Conservation (phyloP, 2,113 vertebrate species). For the Protobothrops mucrosquamatus region DNA sequence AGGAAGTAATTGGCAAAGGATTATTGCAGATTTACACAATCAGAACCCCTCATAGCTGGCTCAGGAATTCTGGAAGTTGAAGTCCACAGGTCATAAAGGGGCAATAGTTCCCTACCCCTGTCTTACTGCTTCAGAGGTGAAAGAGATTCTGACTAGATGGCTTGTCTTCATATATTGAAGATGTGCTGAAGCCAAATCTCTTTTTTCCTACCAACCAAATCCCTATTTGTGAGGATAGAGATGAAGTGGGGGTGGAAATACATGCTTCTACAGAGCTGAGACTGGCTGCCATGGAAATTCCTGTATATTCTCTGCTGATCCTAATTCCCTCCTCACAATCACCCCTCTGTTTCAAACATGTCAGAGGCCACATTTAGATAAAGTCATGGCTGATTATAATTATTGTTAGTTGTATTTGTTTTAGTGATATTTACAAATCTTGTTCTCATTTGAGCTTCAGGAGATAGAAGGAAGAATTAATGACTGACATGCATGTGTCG, state of each 20-base stretch:
- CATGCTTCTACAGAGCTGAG: not conserved
- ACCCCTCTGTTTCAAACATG: conserved; percentile 14
- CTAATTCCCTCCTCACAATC: not conserved
- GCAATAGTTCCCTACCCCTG: not conserved
- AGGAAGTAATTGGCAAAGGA: not conserved
- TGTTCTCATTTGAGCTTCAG: not conserved
- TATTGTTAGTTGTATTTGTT: not conserved
- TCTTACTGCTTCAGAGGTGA: not conserved
- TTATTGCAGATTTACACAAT: not conserved
- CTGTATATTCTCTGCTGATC: not conserved
- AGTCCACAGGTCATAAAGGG: not conserved
- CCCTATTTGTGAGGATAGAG: conserved; percentile 14
- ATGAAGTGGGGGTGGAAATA: not conserved
- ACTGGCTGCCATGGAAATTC: conserved; percentile 20
- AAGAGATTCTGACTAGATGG: not conserved
- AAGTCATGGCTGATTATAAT: not conserved
- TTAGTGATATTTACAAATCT: not conserved
- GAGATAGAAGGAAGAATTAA: not conserved
- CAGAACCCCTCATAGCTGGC: not conserved
- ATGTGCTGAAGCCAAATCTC: conserved; percentile 50
- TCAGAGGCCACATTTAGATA: conserved; percentile 6
- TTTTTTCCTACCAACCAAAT: conserved; percentile 34
- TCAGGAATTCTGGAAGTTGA: not conserved
- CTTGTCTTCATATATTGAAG: conserved; percentile 20
- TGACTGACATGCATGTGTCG: not conserved